These are phyloP conservation scores for Cantharis rustica DNA, from an alignment of 2,888 invertebrate genomes.

Conservation along the genomic window DNA sequence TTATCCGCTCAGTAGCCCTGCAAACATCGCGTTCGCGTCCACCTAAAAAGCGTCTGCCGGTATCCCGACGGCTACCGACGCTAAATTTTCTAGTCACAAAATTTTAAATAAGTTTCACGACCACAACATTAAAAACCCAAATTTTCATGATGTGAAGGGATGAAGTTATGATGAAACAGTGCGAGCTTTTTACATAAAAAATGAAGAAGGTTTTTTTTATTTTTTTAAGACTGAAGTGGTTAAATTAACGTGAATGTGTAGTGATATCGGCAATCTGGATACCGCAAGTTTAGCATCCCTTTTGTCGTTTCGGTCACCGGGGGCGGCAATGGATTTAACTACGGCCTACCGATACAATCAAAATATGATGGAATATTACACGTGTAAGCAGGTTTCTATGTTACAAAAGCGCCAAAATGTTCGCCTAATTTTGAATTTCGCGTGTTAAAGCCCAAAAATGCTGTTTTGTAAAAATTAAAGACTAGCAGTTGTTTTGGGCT, in stretches of 20 bases:
- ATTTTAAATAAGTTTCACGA: conserved; percentile 18
- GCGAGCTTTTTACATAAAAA: background rate
- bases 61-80: conserved; percentile 50
- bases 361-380: conserved; percentile 99
- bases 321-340: conserved; percentile 84
- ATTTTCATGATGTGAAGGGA: background rate
- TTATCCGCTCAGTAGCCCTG: conserved; percentile 55
- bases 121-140: background rate
- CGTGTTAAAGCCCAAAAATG: too few species aligned
- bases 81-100: conserved; percentile 40
- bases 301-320: conserved; percentile 67
- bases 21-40: conserved; percentile 50
- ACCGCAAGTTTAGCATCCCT: conserved; percentile 70
- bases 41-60: conserved; percentile 42
- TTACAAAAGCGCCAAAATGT: background rate
- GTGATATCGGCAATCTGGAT: conserved; percentile 63
- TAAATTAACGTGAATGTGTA: conserved; percentile 31
- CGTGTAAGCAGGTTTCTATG: conserved; percentile 72
- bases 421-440: too few species aligned
- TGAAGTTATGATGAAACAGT: background rate
- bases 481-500: background rate
- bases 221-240: conserved; percentile 9
- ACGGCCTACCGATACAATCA: conserved; percentile 96
- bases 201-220: background rate
- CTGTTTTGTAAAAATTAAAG: too few species aligned